Conservation (phyloP, 2,888 invertebrate genomes). For the Polyommatus icarus region DNA sequence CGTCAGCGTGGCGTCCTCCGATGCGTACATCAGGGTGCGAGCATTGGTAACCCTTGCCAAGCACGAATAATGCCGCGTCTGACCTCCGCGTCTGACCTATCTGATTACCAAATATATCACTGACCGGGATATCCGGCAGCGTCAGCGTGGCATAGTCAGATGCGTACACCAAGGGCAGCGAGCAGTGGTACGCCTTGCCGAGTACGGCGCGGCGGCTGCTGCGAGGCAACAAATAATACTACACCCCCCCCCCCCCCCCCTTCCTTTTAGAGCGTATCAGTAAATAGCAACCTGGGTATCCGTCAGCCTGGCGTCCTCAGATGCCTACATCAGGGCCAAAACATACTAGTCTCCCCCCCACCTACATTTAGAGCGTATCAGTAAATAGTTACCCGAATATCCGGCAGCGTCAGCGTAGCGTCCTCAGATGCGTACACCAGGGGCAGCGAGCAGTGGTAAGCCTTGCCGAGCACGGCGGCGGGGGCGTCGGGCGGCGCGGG, state of each 20-base stretch:
- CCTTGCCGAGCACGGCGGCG: slow-evolving; percentile 77
- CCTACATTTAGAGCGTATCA: background rate
- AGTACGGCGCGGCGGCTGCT: slow-evolving; percentile 72
- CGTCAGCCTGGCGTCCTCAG: slow-evolving; percentile 69
- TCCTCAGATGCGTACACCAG: slow-evolving; percentile 73
- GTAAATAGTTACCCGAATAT: slow-evolving; percentile 69
- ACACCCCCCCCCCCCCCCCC: too few species aligned
- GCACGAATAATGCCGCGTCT: too few species aligned
- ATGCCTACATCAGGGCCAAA: slow-evolving; percentile 73
- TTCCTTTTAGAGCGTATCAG: background rate
- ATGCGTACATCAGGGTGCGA: slow-evolving; percentile 73
- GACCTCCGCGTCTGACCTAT: background rate
- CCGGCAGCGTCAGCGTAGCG: slow-evolving; percentile 69
- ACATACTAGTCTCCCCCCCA: too few species aligned
- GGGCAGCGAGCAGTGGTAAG: slow-evolving; percentile 77
- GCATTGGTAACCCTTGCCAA: slow-evolving; percentile 81
- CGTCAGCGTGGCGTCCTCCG: slow-evolving; percentile 69
- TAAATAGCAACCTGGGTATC: slow-evolving; percentile 71
- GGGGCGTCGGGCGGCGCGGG: slow-evolving; percentile 68
- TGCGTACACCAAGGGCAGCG: slow-evolving; percentile 70
- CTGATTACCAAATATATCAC: slow-evolving; percentile 12
- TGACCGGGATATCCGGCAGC: slow-evolving; percentile 76
- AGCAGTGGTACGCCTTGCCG: slow-evolving; percentile 80
- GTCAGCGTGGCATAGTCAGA: slow-evolving; percentile 71
- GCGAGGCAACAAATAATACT: too few species aligned